Conservation (phyloP, 2,888 invertebrate genomes). For the Sinelater perroti region DNA sequence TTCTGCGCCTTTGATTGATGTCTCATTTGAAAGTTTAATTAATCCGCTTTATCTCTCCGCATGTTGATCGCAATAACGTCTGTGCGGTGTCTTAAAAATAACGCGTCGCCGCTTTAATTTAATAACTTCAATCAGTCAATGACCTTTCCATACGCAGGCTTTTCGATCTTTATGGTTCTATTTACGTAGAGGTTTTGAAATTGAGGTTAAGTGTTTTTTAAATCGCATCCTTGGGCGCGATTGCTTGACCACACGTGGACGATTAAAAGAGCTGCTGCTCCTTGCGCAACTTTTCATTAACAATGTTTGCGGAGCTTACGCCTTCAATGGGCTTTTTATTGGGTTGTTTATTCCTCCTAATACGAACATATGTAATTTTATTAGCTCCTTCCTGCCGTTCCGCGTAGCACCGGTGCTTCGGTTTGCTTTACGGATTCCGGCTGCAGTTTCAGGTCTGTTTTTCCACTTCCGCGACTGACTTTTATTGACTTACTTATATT, state of each 20-base stretch:
- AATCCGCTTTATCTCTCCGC: slow-evolving; percentile 17
- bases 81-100: slow-evolving; percentile 28
- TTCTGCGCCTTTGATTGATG: slow-evolving; percentile 14
- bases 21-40: slow-evolving; percentile 16
- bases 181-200: slow-evolving; percentile 38
- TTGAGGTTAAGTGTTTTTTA: slow-evolving; percentile 46
- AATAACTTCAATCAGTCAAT: slow-evolving; percentile 41
- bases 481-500: slow-evolving; percentile 13
- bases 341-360: slow-evolving; percentile 42
- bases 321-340: slow-evolving; percentile 33
- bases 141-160: slow-evolving; percentile 37
- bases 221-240: slow-evolving; percentile 42
- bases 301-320: slow-evolving; percentile 35
- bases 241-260: slow-evolving; percentile 49
- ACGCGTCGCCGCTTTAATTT: slow-evolving; percentile 35
- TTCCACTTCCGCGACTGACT: slow-evolving; percentile 15
- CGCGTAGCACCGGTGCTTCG: neutral
- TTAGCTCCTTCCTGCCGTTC: slow-evolving; percentile 1
- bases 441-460: slow-evolving; percentile 17
- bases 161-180: slow-evolving; percentile 40
- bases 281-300: slow-evolving; percentile 36
- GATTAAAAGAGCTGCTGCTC: slow-evolving; percentile 40
- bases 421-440: slow-evolving; percentile 3
- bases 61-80: slow-evolving; percentile 23
- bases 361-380: slow-evolving; percentile 27